Evolutionary conservation across 2,113 vertebrate genomes (phyloP), one percentile per base, ranked within the genome.

Genomic region (Arizona elegans): DNA sequence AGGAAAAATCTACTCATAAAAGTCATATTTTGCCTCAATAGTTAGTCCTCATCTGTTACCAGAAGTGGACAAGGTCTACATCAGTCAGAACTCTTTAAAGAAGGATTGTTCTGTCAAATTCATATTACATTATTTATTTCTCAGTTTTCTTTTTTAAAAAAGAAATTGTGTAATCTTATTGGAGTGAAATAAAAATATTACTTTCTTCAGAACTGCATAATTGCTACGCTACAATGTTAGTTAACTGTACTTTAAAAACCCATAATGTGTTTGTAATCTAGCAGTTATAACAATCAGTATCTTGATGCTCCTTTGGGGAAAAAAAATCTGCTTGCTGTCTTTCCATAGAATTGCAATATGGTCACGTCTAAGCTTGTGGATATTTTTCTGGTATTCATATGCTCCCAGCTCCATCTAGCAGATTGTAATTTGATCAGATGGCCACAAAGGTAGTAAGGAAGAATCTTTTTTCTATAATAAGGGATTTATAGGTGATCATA

Each of bases 211-310:
- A 92, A 89, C 86, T 90, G 90, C 92, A 93, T 59, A 93, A 92
- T 95, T 93, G 88, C 95, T 94, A 96, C 94, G 96, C 96, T 95
- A 93, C 88, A 90, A 95, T 95, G 94, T 87, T 93, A 93, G 93
- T 94, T 96, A 97, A 97, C 97, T 96, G 97, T 95, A 93, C 8
- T 2, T 96, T 96, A 96, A 97, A 97, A 96, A 86, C n/a, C 7
- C 75, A 88, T 94, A 96, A 92, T 47, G 88, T 95, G 91, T 94
- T 94, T 92, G 92, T 94, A 95, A 94, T 95, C 75, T 92, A 94
- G 91, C 89, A 90, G 56, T 91, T 70, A 43, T 62, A 50, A 95
- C 92, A 95, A 91, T 93, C 53, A 70, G 93, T 91, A 93, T 93
- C 90, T 90, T 75, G 87, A 8, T 21, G 26, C 91, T 86, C 91